phyloP scores from a whole-genome alignment of 2,797 vertebrate species.

The Syngnathus acus region DNA sequence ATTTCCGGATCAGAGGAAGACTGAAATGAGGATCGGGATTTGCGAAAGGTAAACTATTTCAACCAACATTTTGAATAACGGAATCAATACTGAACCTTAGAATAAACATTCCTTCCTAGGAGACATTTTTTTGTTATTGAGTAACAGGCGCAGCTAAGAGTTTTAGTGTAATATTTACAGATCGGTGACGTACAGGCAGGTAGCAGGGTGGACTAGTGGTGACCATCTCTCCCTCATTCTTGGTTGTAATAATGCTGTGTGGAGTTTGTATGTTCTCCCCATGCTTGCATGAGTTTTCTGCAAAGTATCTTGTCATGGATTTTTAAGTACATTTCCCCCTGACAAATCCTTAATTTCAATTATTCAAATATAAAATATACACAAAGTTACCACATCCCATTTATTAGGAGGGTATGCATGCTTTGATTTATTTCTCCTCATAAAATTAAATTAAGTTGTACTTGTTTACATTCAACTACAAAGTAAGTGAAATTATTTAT shows the following conservation, averaged over 20 bases:
- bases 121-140: conserved; percentile 3
- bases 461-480: too few relatives aligned
- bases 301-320: too few relatives aligned
- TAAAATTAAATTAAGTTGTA: too few relatives aligned
- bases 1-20: conserved; percentile 8
- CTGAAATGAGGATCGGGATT: conserved; percentile 8
- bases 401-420: too few relatives aligned
- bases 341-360: too few relatives aligned
- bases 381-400: too few relatives aligned
- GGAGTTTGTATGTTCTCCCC: not conserved
- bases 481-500: too few relatives aligned
- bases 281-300: not conserved
- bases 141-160: not conserved
- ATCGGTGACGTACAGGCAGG: not conserved
- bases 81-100: not conserved
- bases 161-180: conserved; percentile 1
- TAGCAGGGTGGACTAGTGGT: not conserved
- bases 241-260: not conserved
- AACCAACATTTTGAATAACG: not conserved
- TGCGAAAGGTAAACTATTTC: conserved; percentile 26
- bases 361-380: too few relatives aligned
- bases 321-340: too few relatives aligned
- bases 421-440: too few relatives aligned
- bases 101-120: not conserved
- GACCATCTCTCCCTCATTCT: not conserved